Base-by-base conservation (phyloP, 2,113 vertebrate species). In the Paraplagusia blochii region DNA sequence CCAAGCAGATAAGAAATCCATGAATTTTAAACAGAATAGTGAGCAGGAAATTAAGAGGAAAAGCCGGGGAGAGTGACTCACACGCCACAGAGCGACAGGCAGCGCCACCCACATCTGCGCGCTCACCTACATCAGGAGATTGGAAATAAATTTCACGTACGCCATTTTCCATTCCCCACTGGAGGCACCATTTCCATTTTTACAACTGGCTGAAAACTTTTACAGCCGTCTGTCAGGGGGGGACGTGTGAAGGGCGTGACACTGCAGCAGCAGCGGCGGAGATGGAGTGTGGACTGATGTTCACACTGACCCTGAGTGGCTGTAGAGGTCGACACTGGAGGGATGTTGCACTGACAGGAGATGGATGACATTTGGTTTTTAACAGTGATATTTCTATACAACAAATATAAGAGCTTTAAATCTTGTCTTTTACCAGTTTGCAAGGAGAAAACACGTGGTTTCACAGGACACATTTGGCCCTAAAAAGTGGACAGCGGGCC, bases 1-100 rank as follows among this genome's bases (percentile, higher is more conserved):
- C n/a, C n/a, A n/a, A 89, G 89, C 87, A 90, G 93, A 94, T 95
- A 95, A 93, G 92, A 86, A 93, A 94, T 90, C 90, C 90, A 96
- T 95, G 92, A 92, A 95, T 95, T 95, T 95, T 89, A 88, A 93
- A 90, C 91, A 93, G 89, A 66, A 79, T 58, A 83, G 74, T 71
- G 66, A 85, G 82, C 74, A 65, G 70, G 69, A 80, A 81, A 82
- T 79, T 77, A 79, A 83, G 66, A 76, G 63, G 57, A 74, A n/a
- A 49, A 50, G 40, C 22, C 68, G 62, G 53, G 9, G 53, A 59
- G 63, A 75, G 64, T 35, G 59, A 72, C 55, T 69, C 42, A n/a
- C 60, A 72, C 71, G 58, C 38, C 11, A 40, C 56, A 39, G 61
- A 38, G 19, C 58, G 16, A 9, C 50, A 74, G 66, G 54, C 47